Evolutionary conservation across 2,113 vertebrate genomes (phyloP), one percentile per base, ranked within the genome.

Genomic region (Neolamprologus longior): DNA sequence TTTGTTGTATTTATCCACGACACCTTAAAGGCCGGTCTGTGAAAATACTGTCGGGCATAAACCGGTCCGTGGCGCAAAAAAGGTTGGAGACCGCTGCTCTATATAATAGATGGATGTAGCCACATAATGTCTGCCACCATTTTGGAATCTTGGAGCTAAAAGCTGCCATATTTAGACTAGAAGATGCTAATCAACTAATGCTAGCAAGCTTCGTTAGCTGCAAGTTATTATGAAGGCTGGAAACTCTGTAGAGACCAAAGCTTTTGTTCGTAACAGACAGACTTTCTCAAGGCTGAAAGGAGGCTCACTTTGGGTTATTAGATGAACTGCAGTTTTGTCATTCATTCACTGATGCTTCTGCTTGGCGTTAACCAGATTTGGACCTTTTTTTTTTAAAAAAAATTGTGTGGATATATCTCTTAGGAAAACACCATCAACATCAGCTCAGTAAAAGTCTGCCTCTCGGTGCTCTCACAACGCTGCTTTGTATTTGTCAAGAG

Each of bases 361-460:
- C 40, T 76, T 47, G 40, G 40, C 8, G 1, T 28, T 76, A 28
- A 47, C 24, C 14, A 76, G 24, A 76, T 47, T 76, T 47, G 14
- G 40, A 26, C 6, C 6, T 17, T 73, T 3, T 24, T 24, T 24
- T 24, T 24, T 24, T 24, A 21, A 21, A 24, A 2, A 24, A 24
- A 2, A 24, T 14, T 9, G 6, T 68, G 19, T 28, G 40, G 40
- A 7, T 11, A 28, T 45, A 73, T 17, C 68, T 47, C 40, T 47
- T 47, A 45, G 2, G 24, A 76, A 76, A 28, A 47, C 71, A 47
- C 21, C 21, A 76, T 47, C 68, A 47, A 82, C 76, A 73, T 8
- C 35, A 33, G 81, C 57, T 4, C 66, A 24, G 86, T 61, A 82
- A 89, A 89, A 91, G 68, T 37, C 47, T 73, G 50, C 63, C 21